Evolutionary conservation across 1,140 invertebrate species (phyloP).

Genomic region (Charaxes varanes): DNA sequence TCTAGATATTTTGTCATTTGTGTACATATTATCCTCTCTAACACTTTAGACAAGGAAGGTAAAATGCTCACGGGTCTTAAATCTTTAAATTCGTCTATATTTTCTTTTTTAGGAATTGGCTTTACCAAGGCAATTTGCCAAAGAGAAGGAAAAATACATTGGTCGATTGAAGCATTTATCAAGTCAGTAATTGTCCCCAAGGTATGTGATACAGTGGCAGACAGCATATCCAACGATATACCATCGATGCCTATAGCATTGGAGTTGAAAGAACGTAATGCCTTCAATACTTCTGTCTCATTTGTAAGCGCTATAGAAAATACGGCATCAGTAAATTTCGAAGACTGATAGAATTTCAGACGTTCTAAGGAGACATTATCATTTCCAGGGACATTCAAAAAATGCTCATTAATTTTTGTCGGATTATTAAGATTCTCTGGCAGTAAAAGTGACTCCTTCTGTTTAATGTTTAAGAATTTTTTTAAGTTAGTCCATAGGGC

Average conservation of each 20-base stretch:
- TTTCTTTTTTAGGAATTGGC: not conserved
- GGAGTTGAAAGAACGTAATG: not conserved
- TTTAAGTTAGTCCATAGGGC: conserved; percentile 7
- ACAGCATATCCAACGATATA: not conserved
- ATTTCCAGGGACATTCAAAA: conserved; percentile 4
- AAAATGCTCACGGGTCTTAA: too few relatives aligned
- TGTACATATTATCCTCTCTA: not conserved
- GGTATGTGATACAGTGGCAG: not conserved
- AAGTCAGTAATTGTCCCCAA: not conserved
- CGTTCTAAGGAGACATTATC: not conserved
- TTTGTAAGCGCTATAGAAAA: not conserved
- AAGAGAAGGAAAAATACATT: not conserved
- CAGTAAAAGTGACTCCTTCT: not conserved
- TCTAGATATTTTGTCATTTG: not conserved
- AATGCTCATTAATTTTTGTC: conserved; percentile 1
- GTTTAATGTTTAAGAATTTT: conserved; percentile 7
- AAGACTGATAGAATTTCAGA: not conserved
- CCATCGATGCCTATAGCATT: not conserved
- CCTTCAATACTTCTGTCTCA: not conserved
- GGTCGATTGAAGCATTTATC: not conserved
- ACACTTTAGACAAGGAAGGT: too few relatives aligned
- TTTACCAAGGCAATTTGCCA: conserved; percentile 26
- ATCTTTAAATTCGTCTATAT: too few relatives aligned
- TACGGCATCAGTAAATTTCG: not conserved
- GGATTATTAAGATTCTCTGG: conserved; percentile 3